These are phyloP conservation scores for Drosophila villosipedis DNA, from an alignment of 2,888 invertebrate species.

Conservation along the genomic window DNA sequence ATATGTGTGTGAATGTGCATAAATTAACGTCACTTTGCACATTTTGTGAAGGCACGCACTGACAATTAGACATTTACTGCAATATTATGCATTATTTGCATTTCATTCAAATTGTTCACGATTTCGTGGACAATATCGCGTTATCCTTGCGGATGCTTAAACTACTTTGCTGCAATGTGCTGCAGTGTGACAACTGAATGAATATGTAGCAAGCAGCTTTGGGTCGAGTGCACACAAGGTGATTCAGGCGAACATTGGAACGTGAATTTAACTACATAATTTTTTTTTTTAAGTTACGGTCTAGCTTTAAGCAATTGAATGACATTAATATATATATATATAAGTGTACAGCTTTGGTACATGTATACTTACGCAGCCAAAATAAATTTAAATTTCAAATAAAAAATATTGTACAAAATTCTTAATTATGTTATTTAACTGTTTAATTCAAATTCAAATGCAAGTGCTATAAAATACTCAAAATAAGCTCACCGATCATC, in stretches of 20 bases:
- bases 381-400: background rate
- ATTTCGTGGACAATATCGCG: conserved; percentile 16
- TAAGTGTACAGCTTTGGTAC: background rate
- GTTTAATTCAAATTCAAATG: background rate
- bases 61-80: conserved; percentile 42
- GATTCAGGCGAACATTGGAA: conserved; percentile 9
- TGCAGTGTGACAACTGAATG: conserved; percentile 16
- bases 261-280: background rate
- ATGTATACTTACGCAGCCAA: background rate
- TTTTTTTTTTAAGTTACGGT: background rate
- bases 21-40: conserved; percentile 34
- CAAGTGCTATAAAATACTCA: conserved; percentile 8
- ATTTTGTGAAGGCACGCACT: conserved; percentile 57
- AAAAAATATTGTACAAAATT: background rate
- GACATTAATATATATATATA: background rate
- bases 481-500: conserved; percentile 6
- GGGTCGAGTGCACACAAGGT: conserved; percentile 26
- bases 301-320: background rate
- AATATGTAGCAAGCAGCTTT: conserved; percentile 22
- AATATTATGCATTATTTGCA: conserved; percentile 13
- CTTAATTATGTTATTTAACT: background rate
- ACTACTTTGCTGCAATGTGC: conserved; percentile 27
- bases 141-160: conserved; percentile 17
- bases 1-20: conserved; percentile 3
- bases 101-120: conserved; percentile 34